Conservation (phyloP, 2,797 vertebrate genomes). For the Girardinus metallicus region DNA sequence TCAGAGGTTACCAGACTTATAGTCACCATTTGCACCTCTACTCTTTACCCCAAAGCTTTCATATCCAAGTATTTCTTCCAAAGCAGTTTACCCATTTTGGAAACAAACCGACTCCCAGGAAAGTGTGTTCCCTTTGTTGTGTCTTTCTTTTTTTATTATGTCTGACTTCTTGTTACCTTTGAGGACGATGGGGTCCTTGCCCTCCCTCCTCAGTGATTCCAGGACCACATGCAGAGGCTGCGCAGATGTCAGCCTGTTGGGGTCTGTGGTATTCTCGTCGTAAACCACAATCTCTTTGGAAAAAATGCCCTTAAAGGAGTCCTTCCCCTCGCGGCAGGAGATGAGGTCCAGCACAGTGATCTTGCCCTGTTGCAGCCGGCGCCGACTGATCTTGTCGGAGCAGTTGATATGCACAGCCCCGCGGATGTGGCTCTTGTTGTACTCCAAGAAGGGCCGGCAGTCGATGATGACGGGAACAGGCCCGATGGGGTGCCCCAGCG, state of each 20-base stretch:
- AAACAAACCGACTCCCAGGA: conserved; percentile 39
- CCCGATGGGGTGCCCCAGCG: conserved; percentile 88
- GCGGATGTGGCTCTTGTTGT: conserved; percentile 97
- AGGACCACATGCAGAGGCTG: conserved; percentile 94
- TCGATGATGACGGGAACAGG: conserved; percentile 95
- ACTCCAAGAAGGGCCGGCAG: conserved; percentile 97
- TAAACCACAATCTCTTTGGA: conserved; percentile 99
- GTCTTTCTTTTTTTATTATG: conserved; percentile 15
- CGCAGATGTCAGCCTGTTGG: conserved; percentile 88
- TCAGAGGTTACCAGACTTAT: not conserved
- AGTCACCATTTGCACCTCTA: not conserved
- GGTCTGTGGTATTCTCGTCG: conserved; percentile 94
- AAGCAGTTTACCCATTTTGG: conserved; percentile 33
- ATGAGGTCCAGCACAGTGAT: conserved; percentile 98
- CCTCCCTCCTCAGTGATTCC: conserved; percentile 96
- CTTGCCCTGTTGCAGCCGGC: conserved; percentile 97
- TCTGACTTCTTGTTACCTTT: conserved; percentile 86
- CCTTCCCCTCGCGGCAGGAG: conserved; percentile 94
- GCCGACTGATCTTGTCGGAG: conserved; percentile 97
- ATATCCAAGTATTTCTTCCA: not conserved
- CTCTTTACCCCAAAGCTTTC: conserved; percentile 17
- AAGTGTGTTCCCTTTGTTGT: conserved; percentile 29
- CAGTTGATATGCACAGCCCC: conserved; percentile 98
- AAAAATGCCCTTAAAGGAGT: conserved; percentile 97
- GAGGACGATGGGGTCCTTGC: conserved; percentile 94